A percentile compares a stretch with the other conserved stretches of the same genome.
phyloP scores from a whole-genome alignment of 2,113 vertebrate species.

The Pampusana beccarii region DNA sequence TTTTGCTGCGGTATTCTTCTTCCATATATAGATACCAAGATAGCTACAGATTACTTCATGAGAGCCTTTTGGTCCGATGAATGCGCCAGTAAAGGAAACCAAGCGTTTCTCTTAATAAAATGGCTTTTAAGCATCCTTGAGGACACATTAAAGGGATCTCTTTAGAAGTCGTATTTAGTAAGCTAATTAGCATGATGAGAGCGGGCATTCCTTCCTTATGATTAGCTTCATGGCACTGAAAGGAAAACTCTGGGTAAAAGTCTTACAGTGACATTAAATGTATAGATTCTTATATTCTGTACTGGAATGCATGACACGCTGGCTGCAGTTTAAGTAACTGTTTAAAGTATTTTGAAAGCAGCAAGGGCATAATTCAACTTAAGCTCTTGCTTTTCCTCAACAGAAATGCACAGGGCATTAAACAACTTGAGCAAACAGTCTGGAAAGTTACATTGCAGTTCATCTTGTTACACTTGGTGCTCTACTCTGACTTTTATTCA shows the following conservation, averaged over 20 bases:
- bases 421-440: constrained; percentile 33
- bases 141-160: constrained; percentile 1
- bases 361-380: constrained; percentile 42
- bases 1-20: not conserved
- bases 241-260: not conserved
- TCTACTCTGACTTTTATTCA: not conserved
- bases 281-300: not conserved
- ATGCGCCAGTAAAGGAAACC: constrained; percentile 15
- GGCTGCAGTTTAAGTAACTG: not conserved
- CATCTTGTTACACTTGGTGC: not conserved
- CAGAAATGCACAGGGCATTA: constrained; percentile 25
- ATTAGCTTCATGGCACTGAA: not conserved
- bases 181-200: constrained; percentile 34
- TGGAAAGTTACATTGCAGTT: constrained; percentile 30
- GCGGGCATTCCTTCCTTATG: constrained; percentile 43
- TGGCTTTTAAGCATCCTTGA: constrained; percentile 18
- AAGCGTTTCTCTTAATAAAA: constrained; percentile 7
- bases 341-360: constrained; percentile 45
- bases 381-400: constrained; percentile 5
- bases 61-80: constrained; percentile 6
- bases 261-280: not conserved
- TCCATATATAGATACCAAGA: not conserved
- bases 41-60: not conserved
- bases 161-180: constrained; percentile 9
- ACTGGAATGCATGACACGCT: constrained; percentile 47